Base-by-base conservation (phyloP, 2,888 invertebrate genomes). In the Drosophila ochracea region DNA sequence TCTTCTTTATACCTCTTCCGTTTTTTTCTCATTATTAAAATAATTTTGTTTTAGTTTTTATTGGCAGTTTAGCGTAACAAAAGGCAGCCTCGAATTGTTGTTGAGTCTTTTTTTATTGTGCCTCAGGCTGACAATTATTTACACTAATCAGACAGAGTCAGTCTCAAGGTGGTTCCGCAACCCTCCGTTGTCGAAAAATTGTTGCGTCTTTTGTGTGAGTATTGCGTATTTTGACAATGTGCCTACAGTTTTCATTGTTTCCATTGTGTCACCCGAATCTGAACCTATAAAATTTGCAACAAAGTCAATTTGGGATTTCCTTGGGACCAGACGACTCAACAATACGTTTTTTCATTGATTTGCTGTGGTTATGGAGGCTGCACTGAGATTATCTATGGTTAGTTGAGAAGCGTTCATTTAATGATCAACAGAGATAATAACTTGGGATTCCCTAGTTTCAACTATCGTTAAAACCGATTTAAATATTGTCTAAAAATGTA, bases 151-250 rank as follows among this genome's bases (percentile, higher is more conserved):
- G 83, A 65, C 86, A 76, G 84, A 66, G 43, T 61, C 82, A 33
- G 64, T 47, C 37, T 39, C 68, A 59, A 74, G 62, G 70, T 59
- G 47, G 57, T 68, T 52, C 35, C 58, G 61, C 87, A 78, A 87
- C 89, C 88, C 84, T 70, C 73, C 19, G n/a, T 52, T 43, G 43
- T 50, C 37, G 49, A 37, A 65, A 25, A 25, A 70, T 57, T 57
- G 57, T 61, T 69, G 43, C 58, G 57, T 55, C 82, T 66, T 73
- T 84, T 64, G 64, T 61, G 52, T 52, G 68, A n/a, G 47, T 82
- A 79, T 78, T 87, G 88, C 85, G 88, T 87, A 89, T 89, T 87
- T 89, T 91, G 91, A 87, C 87, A 87, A 90, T 91, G 84, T 75
- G 76, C 78, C 90, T 76, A 84, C 82, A 81, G 75, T 76, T 71